A percentile compares a stretch with the other conserved stretches of the same genome.
These are phyloP conservation scores for Heterodera filipjevi DNA, from an alignment of 2,888 invertebrate genomes.

Conservation along the genomic window DNA sequence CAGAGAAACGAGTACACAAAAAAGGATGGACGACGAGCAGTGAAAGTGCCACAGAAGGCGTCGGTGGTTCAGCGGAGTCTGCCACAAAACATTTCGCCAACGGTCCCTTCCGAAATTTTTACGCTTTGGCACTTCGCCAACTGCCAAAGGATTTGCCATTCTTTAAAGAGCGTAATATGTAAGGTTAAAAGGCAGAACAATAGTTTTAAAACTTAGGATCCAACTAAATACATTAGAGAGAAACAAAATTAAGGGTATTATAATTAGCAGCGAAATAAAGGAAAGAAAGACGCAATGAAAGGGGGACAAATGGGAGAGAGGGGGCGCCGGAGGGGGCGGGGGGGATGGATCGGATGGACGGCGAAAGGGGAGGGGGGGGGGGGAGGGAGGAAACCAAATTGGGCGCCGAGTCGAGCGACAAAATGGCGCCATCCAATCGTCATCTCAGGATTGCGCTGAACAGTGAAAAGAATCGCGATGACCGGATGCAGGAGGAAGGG, in stretches of 20 bases:
- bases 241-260: not conserved
- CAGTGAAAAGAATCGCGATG: slow-evolving; percentile 6
- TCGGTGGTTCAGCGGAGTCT: not conserved
- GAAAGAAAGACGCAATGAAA: not conserved
- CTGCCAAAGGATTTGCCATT: not conserved
- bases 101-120: not conserved
- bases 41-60: slow-evolving; percentile 2
- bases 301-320: not conserved
- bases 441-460: not conserved
- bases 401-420: not conserved
- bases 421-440: not conserved
- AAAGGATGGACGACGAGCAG: slow-evolving; percentile 12
- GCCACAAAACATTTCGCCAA: not conserved
- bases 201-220: not conserved
- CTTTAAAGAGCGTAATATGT: not conserved
- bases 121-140: not conserved
- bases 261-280: not conserved
- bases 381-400: not conserved
- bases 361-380: not conserved
- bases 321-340: not conserved
- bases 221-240: not conserved
- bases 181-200: not conserved
- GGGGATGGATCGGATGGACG: not conserved
- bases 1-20: not conserved
- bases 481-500: not conserved